Base-by-base conservation (phyloP, 1,140 invertebrate genomes). In the Drosophila kepulauana region DNA sequence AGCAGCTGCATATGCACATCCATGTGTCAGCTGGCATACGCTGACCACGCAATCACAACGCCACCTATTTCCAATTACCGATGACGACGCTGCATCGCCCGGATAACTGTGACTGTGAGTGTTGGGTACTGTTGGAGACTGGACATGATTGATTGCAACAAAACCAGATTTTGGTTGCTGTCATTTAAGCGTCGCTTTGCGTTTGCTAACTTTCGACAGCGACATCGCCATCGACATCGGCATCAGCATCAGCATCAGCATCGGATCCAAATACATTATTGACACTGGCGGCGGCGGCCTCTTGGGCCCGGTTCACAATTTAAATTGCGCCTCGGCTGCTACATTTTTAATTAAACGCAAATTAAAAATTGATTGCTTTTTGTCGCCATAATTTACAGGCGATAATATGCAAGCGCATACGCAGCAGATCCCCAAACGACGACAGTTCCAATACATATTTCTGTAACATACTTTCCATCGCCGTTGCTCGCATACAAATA, bases 311-410 rank as follows among this genome's bases (percentile, higher is more conserved):
- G 35, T 41, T 20, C 35, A 41, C 79, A 84, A 69, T 81, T 88
- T 87, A 81, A 88, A 89, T 88, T 88, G 81, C 63, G 56, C 45
- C 66, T 56, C 63, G 57, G 52, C 64, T 66, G 64, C 66, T 84
- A 78, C 67, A 88, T 89, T 88, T 89, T 88, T 88, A 89, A 88
- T 88, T 88, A 88, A 88, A 75, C 80, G 54, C 67, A 88, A 88
- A 88, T 89, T 89, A 89, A 88, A 88, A 89, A 88, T 88, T 88
- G 84, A 88, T 88, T 88, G 85, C 85, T 88, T 88, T 88, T 75
- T 84, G 85, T 84, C 80, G 78, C 80, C 84, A 79, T 80, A 85
- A 73, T 70, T 85, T 59, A 49, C 45, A 56, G 51, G 48, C 73
- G 73, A 70, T 80, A 77, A 77, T 84, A 51, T 64, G 41, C 28